Evolutionary conservation across 1,140 invertebrate species (phyloP).

Genomic region (Trichonephila inaurata): DNA sequence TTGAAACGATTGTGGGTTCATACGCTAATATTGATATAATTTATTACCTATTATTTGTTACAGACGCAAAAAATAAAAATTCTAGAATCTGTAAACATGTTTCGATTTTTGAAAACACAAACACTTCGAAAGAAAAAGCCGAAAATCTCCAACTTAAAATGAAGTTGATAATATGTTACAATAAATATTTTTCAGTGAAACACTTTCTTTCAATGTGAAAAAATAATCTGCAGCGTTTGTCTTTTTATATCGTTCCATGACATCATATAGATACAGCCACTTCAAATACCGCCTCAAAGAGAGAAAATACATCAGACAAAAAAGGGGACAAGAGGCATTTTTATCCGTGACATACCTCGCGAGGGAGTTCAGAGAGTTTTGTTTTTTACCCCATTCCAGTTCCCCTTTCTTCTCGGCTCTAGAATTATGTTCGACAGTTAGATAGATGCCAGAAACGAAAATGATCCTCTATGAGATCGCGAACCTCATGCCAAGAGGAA

Average conservation of each 20-base stretch:
- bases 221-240: neutral
- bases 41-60: no score
- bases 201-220: neutral
- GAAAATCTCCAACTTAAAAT: no score
- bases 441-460: conserved; percentile 21
- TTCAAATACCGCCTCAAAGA: neutral
- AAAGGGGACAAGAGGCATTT: neutral
- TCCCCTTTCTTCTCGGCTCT: neutral
- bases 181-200: no score
- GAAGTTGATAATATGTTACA: no score
- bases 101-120: no score
- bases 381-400: neutral
- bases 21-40: no score
- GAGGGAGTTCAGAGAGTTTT: no score
- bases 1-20: no score
- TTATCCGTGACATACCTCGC: neutral
- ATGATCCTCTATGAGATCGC: neutral
- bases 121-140: no score
- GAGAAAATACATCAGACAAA: neutral
- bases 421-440: neutral
- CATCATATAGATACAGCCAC: neutral
- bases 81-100: no score
- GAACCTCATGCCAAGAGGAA: neutral
- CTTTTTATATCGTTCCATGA: neutral
- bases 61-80: no score